Conservation (phyloP, 2,797 vertebrate genomes). For the Lutjanus campechanus region DNA sequence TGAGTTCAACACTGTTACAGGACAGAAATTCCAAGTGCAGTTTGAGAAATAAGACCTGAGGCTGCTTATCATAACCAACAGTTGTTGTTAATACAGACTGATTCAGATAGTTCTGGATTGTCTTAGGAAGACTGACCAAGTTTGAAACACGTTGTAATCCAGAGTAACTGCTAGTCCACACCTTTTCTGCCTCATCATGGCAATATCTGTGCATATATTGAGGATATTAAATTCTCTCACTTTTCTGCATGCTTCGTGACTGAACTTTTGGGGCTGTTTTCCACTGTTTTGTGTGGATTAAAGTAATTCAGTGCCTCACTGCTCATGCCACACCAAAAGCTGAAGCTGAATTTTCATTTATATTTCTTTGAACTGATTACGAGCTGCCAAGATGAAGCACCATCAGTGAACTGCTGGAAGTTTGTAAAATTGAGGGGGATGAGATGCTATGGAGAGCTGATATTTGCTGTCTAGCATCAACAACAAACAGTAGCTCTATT, state of each 20-base stretch:
- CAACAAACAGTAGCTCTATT: constrained; percentile 8
- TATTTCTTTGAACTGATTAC: constrained; percentile 9
- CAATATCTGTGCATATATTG: neutral
- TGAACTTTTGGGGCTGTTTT: neutral
- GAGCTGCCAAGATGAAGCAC: neutral
- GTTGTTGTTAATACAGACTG: neutral
- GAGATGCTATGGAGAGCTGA: neutral
- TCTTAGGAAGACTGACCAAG: neutral
- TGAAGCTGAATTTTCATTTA: neutral
- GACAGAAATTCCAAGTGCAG: too few species aligned
- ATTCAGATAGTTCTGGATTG: neutral
- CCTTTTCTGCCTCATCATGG: neutral
- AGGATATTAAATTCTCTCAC: neutral
- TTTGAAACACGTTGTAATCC: neutral
- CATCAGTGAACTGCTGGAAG: neutral
- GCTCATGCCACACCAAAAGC: neutral
- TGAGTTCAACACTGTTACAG: too few species aligned
- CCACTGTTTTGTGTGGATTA: neutral
- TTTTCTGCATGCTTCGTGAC: neutral
- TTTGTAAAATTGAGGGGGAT: neutral
- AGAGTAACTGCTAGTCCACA: neutral
- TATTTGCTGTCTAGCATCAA: constrained; percentile 2
- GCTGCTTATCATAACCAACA: neutral
- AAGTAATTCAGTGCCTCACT: neutral
- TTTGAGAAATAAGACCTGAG: neutral